Conservation (phyloP, 2,888 invertebrate species). For the Hololepta plana region DNA sequence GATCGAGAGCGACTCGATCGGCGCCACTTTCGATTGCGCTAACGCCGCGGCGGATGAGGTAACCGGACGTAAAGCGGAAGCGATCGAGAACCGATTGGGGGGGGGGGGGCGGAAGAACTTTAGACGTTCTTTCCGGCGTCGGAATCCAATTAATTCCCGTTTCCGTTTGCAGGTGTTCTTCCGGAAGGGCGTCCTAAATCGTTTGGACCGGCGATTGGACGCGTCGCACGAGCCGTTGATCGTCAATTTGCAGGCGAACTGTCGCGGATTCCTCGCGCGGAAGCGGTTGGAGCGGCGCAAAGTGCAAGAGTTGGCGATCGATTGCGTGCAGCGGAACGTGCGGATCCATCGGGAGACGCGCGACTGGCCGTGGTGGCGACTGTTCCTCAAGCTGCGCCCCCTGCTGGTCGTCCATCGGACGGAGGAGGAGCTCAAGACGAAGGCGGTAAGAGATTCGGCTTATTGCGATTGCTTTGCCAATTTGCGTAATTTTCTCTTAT, state of each 20-base stretch:
- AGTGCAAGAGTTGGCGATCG: constrained; percentile 34
- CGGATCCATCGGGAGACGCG: constrained; percentile 79
- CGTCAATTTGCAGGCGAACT: constrained; percentile 71
- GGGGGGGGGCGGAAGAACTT: no score
- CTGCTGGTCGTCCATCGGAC: constrained; percentile 85
- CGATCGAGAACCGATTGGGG: no score
- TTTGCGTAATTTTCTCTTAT: no score
- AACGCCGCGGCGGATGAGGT: no score
- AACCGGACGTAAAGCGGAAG: no score
- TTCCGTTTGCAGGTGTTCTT: no score
- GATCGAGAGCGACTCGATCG: no score
- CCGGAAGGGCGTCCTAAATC: constrained; percentile 75
- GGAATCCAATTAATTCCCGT: no score
- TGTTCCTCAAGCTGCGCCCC: constrained; percentile 81
- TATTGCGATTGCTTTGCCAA: no score
- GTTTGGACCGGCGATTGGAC: constrained; percentile 79
- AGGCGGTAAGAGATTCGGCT: no score
- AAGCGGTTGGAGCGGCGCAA: constrained; percentile 44
- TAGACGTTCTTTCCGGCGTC: no score
- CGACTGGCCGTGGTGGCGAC: constrained; percentile 96
- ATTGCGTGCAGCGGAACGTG: constrained; percentile 87
- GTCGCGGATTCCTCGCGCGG: constrained; percentile 74
- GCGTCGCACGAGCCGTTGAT: constrained; percentile 75
- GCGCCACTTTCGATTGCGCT: no score
- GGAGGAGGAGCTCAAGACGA: constrained; percentile 76